phyloP scores from a whole-genome alignment of 2,113 vertebrate genomes.

The Dissostichus mawsoni region DNA sequence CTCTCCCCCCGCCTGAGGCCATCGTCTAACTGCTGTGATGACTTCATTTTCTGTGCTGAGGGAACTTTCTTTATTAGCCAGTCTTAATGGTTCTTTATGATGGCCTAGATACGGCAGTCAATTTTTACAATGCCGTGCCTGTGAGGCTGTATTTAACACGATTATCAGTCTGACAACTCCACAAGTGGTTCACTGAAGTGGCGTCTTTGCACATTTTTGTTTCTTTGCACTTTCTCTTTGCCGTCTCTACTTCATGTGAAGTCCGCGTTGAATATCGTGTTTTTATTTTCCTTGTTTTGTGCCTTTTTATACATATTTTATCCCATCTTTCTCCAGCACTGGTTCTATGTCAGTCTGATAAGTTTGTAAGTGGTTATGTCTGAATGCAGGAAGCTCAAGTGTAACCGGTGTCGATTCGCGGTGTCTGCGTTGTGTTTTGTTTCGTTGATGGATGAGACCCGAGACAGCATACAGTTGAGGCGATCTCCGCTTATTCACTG shows the following conservation, averaged over 20 bases:
- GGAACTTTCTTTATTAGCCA: slow-evolving; percentile 69
- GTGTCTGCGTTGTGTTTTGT: too few species aligned
- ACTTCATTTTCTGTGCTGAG: slow-evolving; percentile 72
- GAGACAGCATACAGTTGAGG: too few species aligned
- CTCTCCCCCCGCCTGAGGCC: slow-evolving; percentile 56
- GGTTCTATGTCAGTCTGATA: background rate
- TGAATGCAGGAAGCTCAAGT: slow-evolving; percentile 29
- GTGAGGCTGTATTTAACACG: slow-evolving; percentile 55
- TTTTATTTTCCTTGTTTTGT: background rate
- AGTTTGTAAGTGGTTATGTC: background rate
- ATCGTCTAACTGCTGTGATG: slow-evolving; percentile 65
- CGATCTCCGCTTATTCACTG: too few species aligned
- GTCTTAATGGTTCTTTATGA: slow-evolving; percentile 66
- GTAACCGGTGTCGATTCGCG: too few species aligned
- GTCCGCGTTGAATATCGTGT: background rate
- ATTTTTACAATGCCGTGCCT: slow-evolving; percentile 27
- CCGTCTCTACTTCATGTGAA: background rate
- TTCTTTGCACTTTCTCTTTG: background rate
- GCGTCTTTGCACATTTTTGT: background rate
- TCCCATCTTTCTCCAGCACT: background rate
- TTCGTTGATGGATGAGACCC: too few species aligned
- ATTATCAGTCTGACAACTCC: slow-evolving; percentile 39
- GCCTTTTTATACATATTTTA: background rate
- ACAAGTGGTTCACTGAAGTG: slow-evolving; percentile 48
- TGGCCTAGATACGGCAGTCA: slow-evolving; percentile 60